Evolutionary conservation across 2,113 vertebrate genomes (phyloP).

Genomic region (Bostrychus sinensis): DNA sequence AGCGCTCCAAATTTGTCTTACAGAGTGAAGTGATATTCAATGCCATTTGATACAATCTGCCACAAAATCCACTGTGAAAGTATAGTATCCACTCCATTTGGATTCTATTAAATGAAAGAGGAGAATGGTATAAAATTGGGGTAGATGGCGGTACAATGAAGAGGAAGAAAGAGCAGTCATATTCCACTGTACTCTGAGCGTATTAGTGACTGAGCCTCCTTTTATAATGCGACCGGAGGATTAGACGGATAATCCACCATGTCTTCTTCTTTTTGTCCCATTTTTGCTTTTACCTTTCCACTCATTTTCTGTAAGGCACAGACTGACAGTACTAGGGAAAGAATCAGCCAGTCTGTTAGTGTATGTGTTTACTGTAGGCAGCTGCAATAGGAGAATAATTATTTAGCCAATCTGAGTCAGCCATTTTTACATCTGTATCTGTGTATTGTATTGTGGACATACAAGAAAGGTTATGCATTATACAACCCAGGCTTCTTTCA

Average conservation of each 20-base stretch:
- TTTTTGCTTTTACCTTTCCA: constrained; percentile 50
- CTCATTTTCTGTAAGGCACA: constrained; percentile 54
- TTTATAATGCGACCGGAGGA: constrained; percentile 54
- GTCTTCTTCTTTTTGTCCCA: constrained; percentile 59
- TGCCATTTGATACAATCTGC: background rate
- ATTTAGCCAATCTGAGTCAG: constrained; percentile 56
- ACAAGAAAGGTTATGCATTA: too few species aligned
- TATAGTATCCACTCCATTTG: constrained; percentile 5
- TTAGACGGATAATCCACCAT: constrained; percentile 71
- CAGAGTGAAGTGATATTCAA: background rate
- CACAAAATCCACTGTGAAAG: background rate
- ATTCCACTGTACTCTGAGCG: constrained; percentile 60
- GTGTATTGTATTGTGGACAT: background rate
- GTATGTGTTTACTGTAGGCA: constrained; percentile 24
- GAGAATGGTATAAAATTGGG: constrained; percentile 5
- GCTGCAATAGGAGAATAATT: constrained; percentile 58
- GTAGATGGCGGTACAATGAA: background rate
- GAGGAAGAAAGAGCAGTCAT: constrained; percentile 23
- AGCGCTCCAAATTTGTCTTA: constrained; percentile 12
- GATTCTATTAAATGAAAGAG: constrained; percentile 9
- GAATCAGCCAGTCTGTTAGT: constrained; percentile 58
- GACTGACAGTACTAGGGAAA: constrained; percentile 58
- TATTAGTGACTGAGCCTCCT: constrained; percentile 46
- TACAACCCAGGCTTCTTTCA: too few species aligned
- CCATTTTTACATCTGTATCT: constrained; percentile 7